Base-by-base conservation (phyloP, 1,140 invertebrate genomes). In the Melanaphis sacchari region DNA sequence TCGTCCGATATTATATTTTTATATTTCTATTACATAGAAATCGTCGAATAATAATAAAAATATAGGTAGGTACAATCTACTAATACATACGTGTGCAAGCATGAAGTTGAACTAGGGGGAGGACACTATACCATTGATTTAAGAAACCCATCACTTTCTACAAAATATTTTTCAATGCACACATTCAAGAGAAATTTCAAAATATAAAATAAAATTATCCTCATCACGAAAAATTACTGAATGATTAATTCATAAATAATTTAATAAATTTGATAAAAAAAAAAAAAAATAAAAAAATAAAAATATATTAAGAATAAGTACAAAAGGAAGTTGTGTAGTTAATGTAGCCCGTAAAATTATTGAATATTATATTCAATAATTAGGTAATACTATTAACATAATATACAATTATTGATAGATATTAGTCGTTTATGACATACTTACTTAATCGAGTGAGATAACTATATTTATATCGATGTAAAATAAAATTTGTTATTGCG, bases 21-120 rank as follows among this genome's bases (percentile, higher is more conserved):
- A n/a, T n/a, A n/a, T n/a, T n/a, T n/a, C n/a, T n/a, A n/a, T n/a
- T 26, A 84, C 8, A 43, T 85, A 85, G 84, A 85, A 85, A 85
- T 85, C 84, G 24, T 84, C 38, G 22, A 84, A 41, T 36, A n/a
- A 76, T 76, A n/a, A 76, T n/a, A n/a, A n/a, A n/a, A 76, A n/a
- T 26, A 26, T 59, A 59, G 26, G 59, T 5, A 66, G 59, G 31
- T 76, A 76, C 8, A 49, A 76, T 15, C 15, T 76, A 76, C n/a
- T 76, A 76, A 76, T 76, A 76, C 5, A 5, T 0, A 76, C 59
- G 31, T 15, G 59, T n/a, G 59, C 31, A 66, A 18, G 31, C 31
- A 66, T n/a, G 15, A 66, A 76, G 59, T n/a, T 15, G 59, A 4
- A 15, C 31, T n/a, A 76, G 15, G n/a, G 59, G 15, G 46, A 49